Evolutionary conservation across 2,797 vertebrate genomes (phyloP).

Genomic region (Valencia hispanica): DNA sequence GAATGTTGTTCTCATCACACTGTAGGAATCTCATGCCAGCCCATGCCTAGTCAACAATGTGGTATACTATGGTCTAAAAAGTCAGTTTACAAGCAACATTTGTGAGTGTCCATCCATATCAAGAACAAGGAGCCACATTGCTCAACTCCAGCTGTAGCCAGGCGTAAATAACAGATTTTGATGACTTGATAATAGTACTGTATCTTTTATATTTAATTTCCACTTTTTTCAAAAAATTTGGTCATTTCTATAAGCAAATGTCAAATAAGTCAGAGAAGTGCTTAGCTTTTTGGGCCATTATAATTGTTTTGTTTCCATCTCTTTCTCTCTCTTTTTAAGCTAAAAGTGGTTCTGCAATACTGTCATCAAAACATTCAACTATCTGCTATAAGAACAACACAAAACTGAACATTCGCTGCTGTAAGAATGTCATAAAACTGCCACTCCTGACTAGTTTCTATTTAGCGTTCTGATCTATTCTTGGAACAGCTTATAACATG

Average conservation of each 20-base stretch:
- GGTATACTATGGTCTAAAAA: background rate
- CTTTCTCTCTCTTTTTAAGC: background rate
- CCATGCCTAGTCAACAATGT: background rate
- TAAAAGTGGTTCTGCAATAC: background rate
- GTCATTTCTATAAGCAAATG: background rate
- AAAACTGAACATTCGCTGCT: conserved; percentile 35
- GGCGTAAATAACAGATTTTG: background rate
- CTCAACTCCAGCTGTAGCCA: background rate
- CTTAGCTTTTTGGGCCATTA: background rate
- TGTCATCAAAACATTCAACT: conserved; percentile 35
- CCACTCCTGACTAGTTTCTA: background rate
- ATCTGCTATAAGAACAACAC: conserved; percentile 13
- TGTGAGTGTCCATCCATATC: no score
- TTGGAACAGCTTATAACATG: conserved; percentile 26
- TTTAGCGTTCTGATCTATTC: conserved; percentile 27
- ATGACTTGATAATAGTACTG: background rate
- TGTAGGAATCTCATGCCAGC: background rate
- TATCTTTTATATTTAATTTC: background rate
- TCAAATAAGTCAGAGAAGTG: background rate
- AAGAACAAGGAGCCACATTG: background rate
- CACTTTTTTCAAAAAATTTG: background rate
- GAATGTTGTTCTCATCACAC: background rate
- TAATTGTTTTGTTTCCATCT: background rate
- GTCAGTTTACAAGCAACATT: no score
- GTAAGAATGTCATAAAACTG: conserved; percentile 24